These are phyloP conservation scores for Drosophila busckii DNA, from an alignment of 1,140 invertebrate genomes.

Conservation along the genomic window DNA sequence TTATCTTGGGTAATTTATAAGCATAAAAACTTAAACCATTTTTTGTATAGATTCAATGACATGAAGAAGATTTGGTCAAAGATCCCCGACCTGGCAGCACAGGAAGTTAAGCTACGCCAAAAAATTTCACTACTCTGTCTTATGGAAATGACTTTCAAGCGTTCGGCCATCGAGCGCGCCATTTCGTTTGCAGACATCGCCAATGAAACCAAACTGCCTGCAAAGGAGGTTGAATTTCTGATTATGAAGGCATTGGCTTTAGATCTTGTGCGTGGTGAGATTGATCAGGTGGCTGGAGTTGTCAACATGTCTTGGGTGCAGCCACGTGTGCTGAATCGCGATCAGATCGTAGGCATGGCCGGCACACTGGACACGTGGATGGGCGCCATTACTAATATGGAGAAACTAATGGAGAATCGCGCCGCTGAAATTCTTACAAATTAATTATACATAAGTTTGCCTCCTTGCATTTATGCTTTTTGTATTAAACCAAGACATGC, in stretches of 20 bases:
- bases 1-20: not conserved
- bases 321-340: conserved; percentile 90
- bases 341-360: conserved; percentile 89
- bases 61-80: conserved; percentile 89
- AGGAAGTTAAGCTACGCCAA: conserved; percentile 90
- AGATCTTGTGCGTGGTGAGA: conserved; percentile 94
- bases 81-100: conserved; percentile 91
- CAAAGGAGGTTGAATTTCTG: conserved; percentile 94
- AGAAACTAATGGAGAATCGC: conserved; percentile 88
- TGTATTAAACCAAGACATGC: conserved; percentile 56
- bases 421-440: conserved; percentile 90
- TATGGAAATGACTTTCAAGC: conserved; percentile 95
- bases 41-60: conserved; percentile 85
- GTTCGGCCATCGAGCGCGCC: conserved; percentile 85
- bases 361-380: conserved; percentile 89
- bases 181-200: conserved; percentile 96
- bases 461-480: conserved; percentile 45
- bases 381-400: conserved; percentile 90
- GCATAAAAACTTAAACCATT: not conserved
- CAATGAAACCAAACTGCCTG: conserved; percentile 88
- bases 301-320: conserved; percentile 95
- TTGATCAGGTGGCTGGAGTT: conserved; percentile 92
- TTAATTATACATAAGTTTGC: conserved; percentile 59
- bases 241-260: conserved; percentile 99
- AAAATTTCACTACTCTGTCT: conserved; percentile 97